phyloP scores from a whole-genome alignment of 2,888 invertebrate genomes.

The Theodoxus fluviatilis region DNA sequence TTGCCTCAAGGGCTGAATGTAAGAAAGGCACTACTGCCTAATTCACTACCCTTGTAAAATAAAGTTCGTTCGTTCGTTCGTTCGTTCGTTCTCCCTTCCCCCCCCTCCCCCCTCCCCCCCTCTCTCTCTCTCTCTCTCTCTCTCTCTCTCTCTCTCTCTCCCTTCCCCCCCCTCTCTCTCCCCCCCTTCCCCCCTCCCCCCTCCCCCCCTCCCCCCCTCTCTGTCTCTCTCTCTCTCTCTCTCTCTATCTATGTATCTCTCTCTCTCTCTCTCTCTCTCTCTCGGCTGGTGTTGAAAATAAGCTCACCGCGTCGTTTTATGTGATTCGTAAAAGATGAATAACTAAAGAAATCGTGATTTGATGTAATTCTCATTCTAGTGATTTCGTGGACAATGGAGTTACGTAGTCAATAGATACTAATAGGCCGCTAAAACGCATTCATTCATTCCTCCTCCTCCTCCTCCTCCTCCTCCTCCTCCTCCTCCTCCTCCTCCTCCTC shows the following conservation, averaged over 20 bases:
- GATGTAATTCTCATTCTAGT: no score
- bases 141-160: background rate
- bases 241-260: slow-evolving; percentile 6
- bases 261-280: slow-evolving; percentile 1
- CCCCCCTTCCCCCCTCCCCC: background rate
- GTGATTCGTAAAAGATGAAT: background rate
- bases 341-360: background rate
- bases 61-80: background rate
- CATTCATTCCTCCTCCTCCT: background rate
- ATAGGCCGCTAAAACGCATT: no score
- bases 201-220: background rate
- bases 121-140: background rate
- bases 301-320: background rate
- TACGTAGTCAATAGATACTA: no score
- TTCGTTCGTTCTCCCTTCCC: background rate
- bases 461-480: background rate
- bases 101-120: background rate
- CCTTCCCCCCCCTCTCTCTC: background rate
- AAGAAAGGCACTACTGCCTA: background rate
- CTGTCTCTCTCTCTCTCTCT: slow-evolving; percentile 17
- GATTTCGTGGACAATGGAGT: no score
- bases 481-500: background rate
- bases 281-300: background rate
- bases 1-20: background rate
- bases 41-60: background rate